These are phyloP conservation scores for Microplitis demolitor DNA, from an alignment of 1,140 invertebrate species.

Conservation along the genomic window DNA sequence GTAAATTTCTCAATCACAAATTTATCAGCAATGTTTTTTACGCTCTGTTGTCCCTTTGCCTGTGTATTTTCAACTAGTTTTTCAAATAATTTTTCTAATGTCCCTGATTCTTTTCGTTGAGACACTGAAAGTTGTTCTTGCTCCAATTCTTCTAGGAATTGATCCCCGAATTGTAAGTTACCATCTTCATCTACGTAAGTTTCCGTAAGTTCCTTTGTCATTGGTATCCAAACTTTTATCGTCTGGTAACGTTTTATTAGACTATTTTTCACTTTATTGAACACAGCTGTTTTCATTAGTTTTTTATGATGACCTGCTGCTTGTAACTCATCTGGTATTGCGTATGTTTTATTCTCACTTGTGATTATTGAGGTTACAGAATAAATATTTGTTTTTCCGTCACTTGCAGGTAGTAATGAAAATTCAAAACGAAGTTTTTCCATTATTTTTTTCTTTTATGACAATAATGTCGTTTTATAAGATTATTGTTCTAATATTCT, in stretches of 20 bases:
- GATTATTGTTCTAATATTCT: background rate
- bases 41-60: background rate
- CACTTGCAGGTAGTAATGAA: background rate
- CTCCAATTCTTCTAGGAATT: slow-evolving; percentile 26
- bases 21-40: slow-evolving; percentile 22
- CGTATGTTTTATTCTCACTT: slow-evolving; percentile 1
- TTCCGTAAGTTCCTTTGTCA: background rate
- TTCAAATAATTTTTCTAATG: slow-evolving; percentile 15
- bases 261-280: slow-evolving; percentile 17
- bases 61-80: slow-evolving; percentile 21
- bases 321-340: slow-evolving; percentile 21
- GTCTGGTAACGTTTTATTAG: slow-evolving; percentile 28
- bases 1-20: slow-evolving; percentile 31
- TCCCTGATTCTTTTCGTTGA: background rate
- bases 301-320: background rate
- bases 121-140: background rate
- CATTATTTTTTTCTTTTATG: background rate
- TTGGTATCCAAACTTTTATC: slow-evolving; percentile 25
- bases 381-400: slow-evolving; percentile 25
- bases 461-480: slow-evolving; percentile 24
- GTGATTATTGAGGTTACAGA: slow-evolving; percentile 28
- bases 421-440: slow-evolving; percentile 20
- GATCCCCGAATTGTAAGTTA: slow-evolving; percentile 26
- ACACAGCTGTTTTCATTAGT: background rate
- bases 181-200: slow-evolving; percentile 21